Percentiles rank a stretch among this genome's conserved stretches.
These are phyloP conservation scores for Anthoscopus minutus DNA, from an alignment of 2,113 vertebrate genomes.

Conservation along the genomic window DNA sequence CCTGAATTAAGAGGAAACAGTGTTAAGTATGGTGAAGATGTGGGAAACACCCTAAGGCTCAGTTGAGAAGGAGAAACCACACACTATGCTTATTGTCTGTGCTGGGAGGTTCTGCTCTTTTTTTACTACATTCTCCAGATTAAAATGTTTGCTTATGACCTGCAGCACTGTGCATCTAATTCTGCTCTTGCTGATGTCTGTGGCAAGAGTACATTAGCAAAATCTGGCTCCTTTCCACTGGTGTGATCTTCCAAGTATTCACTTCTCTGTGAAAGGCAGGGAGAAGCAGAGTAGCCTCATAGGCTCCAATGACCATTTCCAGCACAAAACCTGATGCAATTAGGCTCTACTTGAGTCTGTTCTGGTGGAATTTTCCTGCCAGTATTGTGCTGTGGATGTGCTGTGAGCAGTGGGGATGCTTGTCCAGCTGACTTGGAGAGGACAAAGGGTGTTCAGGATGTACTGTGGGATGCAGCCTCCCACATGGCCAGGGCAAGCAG, in stretches of 20 bases:
- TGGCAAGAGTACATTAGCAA: background rate
- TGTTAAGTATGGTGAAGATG: background rate
- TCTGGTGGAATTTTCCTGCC: background rate
- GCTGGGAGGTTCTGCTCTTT: background rate
- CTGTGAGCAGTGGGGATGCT: rapidly evolving
- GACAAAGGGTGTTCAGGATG: background rate
- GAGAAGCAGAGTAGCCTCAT: background rate
- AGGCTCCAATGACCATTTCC: background rate
- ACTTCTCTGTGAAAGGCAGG: background rate
- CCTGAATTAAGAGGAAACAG: background rate
- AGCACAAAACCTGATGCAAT: background rate
- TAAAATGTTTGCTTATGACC: background rate
- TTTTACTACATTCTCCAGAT: background rate
- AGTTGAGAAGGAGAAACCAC: background rate
- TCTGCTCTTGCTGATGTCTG: background rate
- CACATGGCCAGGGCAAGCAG: background rate
- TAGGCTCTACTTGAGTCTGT: background rate
- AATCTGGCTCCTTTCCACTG: background rate
- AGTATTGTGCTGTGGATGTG: rapidly evolving
- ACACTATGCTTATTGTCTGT: rapidly evolving
- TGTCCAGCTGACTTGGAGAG: background rate
- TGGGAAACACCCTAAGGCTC: background rate
- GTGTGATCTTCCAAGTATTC: background rate
- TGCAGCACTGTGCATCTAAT: background rate
- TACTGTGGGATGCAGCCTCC: background rate